Evolutionary conservation across 2,113 vertebrate species (phyloP).

Genomic region (Microcebus tavaratra): DNA sequence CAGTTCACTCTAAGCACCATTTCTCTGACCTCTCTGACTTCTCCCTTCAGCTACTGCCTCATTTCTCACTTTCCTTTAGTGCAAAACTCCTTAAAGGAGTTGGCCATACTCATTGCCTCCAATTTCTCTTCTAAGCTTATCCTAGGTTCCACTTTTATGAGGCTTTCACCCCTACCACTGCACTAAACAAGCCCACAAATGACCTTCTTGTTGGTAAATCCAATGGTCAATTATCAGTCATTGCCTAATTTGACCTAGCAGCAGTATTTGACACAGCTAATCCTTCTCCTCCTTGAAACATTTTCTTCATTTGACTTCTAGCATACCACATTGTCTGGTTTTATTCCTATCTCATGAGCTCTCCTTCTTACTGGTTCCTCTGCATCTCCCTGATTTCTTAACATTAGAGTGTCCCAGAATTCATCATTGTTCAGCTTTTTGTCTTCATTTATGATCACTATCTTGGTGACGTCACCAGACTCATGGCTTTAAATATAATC

Average conservation of each 20-base stretch:
- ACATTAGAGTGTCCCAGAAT: no score
- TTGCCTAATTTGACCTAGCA: background rate
- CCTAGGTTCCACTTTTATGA: background rate
- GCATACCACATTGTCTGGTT: background rate
- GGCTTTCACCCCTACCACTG: background rate
- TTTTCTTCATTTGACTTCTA: background rate
- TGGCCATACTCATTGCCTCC: background rate
- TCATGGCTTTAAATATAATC: background rate
- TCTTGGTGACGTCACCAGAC: background rate
- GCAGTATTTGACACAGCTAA: background rate
- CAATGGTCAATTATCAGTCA: background rate
- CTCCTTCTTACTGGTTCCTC: background rate
- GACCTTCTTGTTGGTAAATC: background rate
- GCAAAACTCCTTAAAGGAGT: background rate
- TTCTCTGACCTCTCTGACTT: background rate
- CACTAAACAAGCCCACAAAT: background rate
- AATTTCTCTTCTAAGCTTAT: background rate
- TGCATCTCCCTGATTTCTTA: background rate
- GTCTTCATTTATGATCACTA: background rate
- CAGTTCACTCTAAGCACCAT: background rate
- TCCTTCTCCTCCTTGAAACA: background rate
- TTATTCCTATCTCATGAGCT: background rate
- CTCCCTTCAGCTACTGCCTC: background rate
- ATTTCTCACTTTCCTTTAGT: constrained; percentile 19
- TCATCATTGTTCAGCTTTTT: background rate